These are phyloP conservation scores for Leptinotarsa texana DNA, from an alignment of 1,140 invertebrate species.

Conservation along the genomic window DNA sequence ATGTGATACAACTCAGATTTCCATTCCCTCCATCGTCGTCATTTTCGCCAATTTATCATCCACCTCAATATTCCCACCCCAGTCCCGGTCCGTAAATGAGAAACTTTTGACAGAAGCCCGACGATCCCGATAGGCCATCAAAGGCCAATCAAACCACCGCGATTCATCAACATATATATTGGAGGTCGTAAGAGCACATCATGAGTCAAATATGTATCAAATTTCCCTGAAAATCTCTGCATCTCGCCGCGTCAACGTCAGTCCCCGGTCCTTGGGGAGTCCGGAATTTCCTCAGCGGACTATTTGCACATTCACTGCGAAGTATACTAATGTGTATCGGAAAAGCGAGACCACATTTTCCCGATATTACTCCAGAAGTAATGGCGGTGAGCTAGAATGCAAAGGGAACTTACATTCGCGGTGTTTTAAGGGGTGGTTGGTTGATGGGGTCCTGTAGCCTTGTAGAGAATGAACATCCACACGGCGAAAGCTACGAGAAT, in stretches of 20 bases:
- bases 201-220: neutral
- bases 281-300: neutral
- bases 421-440: neutral
- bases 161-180: neutral
- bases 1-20: too few relatives aligned
- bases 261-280: neutral
- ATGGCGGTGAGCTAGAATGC: neutral
- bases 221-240: neutral
- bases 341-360: slow-evolving; percentile 3
- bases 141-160: neutral
- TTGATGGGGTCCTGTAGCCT: neutral
- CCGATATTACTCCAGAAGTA: neutral
- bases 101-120: too few relatives aligned
- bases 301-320: slow-evolving; percentile 6
- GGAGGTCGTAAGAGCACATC: neutral
- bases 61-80: too few relatives aligned
- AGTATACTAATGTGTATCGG: neutral
- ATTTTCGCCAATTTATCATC: too few relatives aligned
- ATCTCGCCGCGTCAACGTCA: neutral
- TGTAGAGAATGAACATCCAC: too few relatives aligned
- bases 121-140: too few relatives aligned
- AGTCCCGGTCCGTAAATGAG: too few relatives aligned
- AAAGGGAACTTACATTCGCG: neutral
- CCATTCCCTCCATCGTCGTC: too few relatives aligned
- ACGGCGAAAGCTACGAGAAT: too few relatives aligned